Evolutionary conservation across 2,797 vertebrate species (phyloP).

Genomic region (Anguilla obscura): DNA sequence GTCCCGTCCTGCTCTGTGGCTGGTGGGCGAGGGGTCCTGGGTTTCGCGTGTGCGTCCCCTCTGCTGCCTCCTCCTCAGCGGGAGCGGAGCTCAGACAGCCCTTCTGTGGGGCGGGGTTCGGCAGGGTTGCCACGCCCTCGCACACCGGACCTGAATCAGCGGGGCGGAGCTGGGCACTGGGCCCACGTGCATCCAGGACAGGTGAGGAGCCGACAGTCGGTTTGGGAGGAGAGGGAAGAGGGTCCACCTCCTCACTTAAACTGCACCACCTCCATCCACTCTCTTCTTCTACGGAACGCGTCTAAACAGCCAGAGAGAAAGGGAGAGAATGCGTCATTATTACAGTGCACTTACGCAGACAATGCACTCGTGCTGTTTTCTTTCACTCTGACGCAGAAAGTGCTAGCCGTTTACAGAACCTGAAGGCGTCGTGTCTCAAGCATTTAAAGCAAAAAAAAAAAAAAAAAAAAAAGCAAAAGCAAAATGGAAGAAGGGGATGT

Average conservation of each 20-base stretch:
- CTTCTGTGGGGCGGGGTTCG: neutral
- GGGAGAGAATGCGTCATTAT: neutral
- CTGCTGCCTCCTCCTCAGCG: neutral
- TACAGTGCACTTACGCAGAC: neutral
- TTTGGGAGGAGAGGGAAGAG: slow-evolving; percentile 48
- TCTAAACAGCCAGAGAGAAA: slow-evolving; percentile 41
- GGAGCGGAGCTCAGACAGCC: neutral
- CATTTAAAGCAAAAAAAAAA: neutral
- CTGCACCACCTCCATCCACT: slow-evolving; percentile 49
- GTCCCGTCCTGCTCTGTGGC: neutral
- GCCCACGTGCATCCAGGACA: neutral
- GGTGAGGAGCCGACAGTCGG: neutral
- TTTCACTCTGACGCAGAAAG: neutral
- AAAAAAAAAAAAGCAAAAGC: neutral
- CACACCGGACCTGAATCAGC: neutral
- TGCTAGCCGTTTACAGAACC: slow-evolving; percentile 3
- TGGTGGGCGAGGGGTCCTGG: neutral
- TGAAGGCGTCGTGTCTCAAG: neutral
- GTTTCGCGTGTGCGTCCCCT: neutral
- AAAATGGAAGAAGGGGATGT: neutral
- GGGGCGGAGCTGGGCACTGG: slow-evolving; percentile 16
- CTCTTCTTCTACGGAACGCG: neutral
- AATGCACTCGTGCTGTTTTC: neutral
- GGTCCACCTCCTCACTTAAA: slow-evolving; percentile 49
- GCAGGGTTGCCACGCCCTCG: neutral